Conservation (phyloP, 2,888 invertebrate species). For the Steinernema hermaphroditum region DNA sequence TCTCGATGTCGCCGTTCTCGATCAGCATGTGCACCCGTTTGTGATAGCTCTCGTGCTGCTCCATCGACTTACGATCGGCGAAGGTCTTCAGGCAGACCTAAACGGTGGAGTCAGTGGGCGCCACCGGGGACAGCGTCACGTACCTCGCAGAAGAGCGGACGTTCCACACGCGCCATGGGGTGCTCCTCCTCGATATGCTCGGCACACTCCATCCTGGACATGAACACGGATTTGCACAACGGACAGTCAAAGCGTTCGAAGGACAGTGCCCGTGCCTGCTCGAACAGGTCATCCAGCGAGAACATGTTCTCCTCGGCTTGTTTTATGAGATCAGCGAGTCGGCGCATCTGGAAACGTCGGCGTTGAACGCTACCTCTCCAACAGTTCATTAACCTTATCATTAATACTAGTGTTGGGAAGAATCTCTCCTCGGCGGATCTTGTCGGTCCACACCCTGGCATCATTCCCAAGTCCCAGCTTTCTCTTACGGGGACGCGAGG, state of each 20-base stretch:
- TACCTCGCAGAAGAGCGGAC: conserved; percentile 62
- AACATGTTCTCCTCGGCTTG: conserved; percentile 39
- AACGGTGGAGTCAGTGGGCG: not conserved
- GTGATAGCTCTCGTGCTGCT: conserved; percentile 63
- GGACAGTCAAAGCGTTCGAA: conserved; percentile 65
- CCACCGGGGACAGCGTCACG: not conserved
- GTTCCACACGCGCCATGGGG: conserved; percentile 45
- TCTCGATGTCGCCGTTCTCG: conserved; percentile 47
- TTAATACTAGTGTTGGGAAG: conserved; percentile 53
- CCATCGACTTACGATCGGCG: conserved; percentile 49
- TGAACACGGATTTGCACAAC: conserved; percentile 58
- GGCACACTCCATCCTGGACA: conserved; percentile 57
- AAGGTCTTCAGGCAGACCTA: conserved; percentile 58
- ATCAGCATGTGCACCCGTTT: conserved; percentile 59
- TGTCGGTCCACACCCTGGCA: conserved; percentile 54
- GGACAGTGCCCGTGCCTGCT: conserved; percentile 54
- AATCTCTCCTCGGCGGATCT: conserved; percentile 59
- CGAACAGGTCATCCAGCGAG: conserved; percentile 49
- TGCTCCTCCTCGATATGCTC: conserved; percentile 58
- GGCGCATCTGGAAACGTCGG: conserved; percentile 44
- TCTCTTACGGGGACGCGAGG: conserved; percentile 44
- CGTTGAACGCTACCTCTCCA: not conserved
- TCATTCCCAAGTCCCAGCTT: conserved; percentile 61
- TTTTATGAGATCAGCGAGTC: conserved; percentile 51
- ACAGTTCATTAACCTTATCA: conserved; percentile 49